These are phyloP conservation scores for Eugnorisma glareosa DNA, from an alignment of 2,888 invertebrate genomes.

Conservation along the genomic window DNA sequence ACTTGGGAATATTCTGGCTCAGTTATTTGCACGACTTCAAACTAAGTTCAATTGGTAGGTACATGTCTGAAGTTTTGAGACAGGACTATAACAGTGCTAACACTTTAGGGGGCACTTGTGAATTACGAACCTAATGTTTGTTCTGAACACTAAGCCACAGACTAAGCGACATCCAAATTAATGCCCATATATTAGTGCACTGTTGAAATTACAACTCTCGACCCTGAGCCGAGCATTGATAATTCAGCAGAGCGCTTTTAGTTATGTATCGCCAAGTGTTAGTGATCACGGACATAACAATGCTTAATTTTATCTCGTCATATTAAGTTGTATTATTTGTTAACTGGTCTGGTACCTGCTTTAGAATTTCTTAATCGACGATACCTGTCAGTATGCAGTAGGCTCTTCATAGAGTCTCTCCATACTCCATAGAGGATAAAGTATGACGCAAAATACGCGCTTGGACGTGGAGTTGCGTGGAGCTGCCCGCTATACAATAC, in stretches of 20 bases:
- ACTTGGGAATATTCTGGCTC: constrained; percentile 18
- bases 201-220: background rate
- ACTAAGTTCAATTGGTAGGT: constrained; percentile 3
- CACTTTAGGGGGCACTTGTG: background rate
- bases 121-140: background rate
- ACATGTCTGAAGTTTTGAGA: constrained; percentile 17
- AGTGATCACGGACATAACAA: background rate
- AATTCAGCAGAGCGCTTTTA: background rate
- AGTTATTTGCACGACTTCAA: background rate
- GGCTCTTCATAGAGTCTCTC: background rate
- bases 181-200: background rate
- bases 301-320: background rate
- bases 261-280: background rate
- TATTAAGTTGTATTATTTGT: background rate
- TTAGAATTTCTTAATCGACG: background rate
- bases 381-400: background rate
- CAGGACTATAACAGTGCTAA: constrained; percentile 7
- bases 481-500: no score
- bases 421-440: background rate
- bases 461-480: no score
- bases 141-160: background rate
- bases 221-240: background rate
- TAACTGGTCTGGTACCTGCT: background rate
- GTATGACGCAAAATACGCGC: no score
- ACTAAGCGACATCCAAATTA: background rate